Evolutionary conservation across 2,113 vertebrate genomes (phyloP).

Genomic region (Cnemophilus loriae): DNA sequence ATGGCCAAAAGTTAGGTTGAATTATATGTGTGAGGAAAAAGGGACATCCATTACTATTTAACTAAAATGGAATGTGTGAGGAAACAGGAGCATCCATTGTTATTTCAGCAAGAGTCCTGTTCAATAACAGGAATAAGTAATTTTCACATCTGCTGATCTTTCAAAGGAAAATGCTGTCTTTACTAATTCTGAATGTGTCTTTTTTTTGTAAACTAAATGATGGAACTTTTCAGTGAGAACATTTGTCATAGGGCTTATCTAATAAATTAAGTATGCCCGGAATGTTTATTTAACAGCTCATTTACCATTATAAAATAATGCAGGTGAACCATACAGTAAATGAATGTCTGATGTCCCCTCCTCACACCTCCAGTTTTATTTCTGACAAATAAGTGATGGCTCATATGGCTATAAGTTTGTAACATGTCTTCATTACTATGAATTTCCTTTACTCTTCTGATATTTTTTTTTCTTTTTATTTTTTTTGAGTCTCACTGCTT

Average conservation of each 20-base stretch:
- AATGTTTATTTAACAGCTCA: conserved; percentile 34
- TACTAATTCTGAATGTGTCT: background rate
- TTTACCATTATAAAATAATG: conserved; percentile 34
- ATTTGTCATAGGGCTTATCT: conserved; percentile 23
- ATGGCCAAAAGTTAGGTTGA: conserved; percentile 58
- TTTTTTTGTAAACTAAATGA: background rate
- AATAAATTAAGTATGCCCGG: background rate
- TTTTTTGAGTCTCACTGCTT: background rate
- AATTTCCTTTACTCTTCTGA: background rate
- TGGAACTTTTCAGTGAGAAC: conserved; percentile 1
- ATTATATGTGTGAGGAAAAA: conserved; percentile 28
- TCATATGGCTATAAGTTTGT: background rate
- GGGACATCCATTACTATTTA: background rate
- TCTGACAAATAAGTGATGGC: background rate
- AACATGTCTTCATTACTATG: background rate
- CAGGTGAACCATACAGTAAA: background rate
- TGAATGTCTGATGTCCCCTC: background rate
- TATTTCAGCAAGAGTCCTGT: background rate
- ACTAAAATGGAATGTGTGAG: background rate
- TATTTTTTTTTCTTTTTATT: background rate
- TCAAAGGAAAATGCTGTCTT: conserved; percentile 14
- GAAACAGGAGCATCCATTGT: background rate
- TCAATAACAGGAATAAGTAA: background rate
- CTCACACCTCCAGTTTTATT: background rate
- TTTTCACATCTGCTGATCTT: conserved; percentile 35